Base-by-base conservation (phyloP, 2,113 vertebrate species). In the Carassius gibelio region DNA sequence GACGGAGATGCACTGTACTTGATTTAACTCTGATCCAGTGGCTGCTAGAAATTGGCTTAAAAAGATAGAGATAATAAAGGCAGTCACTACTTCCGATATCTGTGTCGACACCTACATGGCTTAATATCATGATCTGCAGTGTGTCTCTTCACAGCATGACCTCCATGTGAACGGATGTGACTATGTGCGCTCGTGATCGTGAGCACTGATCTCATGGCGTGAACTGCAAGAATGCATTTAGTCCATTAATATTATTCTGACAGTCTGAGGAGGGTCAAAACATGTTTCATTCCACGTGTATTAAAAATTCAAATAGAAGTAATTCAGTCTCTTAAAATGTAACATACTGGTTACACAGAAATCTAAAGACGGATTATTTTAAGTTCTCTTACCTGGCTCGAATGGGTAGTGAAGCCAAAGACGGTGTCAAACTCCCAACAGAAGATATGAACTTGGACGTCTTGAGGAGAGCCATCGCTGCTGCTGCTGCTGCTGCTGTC, bases 381-480 rank as follows among this genome's bases (percentile, higher is more conserved):
- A 21, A 17, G 8, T 26, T 34, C 14, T 4, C 75, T 52, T 85
- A 88, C 89, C 87, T 89, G 48, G 89, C 85, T 36, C 89, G 82
- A 23, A 85, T 48, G 50, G 87, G 79, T 1, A 89, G 5, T 4
- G 82, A 78, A 64, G 85, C 87, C 50, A 88, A 61, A 34, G 62
- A 85, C 10, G 89, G 84, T 5, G 57, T 87, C 15, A 81, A 64
- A 23, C 42, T 55, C 17, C 85, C 87, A 50, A 87, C 36, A 19
- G 85, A 52, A 26, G 75, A 85, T 11, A 89, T 15, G 26, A 88
- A 9, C 85, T 57, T 88, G 75, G 78, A 30, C 1, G 89, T 81
- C 26, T 87, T 89, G 5, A 89, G 76, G n/a, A 89, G 79, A 55
- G 89, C 89, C 89, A 89, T 89, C 19, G 50, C 78, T 48, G 42